Percentiles rank a stretch among this genome's conserved stretches.
phyloP scores from a whole-genome alignment of 2,888 invertebrate species.

The Lacanobia oleracea region DNA sequence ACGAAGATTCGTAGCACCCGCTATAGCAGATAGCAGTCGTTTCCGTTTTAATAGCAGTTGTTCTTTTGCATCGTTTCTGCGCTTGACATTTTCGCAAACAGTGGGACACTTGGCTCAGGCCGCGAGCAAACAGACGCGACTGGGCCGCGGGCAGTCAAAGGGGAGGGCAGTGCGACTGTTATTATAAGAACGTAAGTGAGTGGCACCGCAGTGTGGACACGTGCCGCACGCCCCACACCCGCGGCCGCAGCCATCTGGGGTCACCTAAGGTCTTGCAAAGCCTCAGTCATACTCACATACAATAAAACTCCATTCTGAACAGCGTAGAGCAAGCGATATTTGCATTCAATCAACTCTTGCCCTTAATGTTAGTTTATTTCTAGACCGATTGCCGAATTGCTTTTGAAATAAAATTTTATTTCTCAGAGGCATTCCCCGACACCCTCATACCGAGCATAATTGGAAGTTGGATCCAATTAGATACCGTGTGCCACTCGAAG shows the following conservation, averaged over 20 bases:
- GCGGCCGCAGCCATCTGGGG: background rate
- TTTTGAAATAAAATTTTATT: background rate
- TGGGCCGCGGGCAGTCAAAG: background rate
- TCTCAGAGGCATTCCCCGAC: background rate
- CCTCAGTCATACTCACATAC: background rate
- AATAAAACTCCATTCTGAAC: background rate
- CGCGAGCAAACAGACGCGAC: conserved; percentile 16
- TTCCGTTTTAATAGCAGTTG: background rate
- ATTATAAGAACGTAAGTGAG: conserved; percentile 33
- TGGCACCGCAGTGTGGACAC: background rate
- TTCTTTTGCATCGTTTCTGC: conserved; percentile 16
- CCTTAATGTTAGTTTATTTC: background rate
- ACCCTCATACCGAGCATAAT: background rate
- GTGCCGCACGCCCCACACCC: background rate
- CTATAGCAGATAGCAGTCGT: background rate
- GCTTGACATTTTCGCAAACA: background rate
- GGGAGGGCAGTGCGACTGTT: conserved; percentile 3
- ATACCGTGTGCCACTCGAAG: background rate
- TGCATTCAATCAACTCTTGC: background rate
- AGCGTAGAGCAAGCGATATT: background rate
- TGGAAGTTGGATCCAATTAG: background rate
- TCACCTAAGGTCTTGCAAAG: background rate
- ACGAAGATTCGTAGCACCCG: background rate
- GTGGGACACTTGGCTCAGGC: background rate
- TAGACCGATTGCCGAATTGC: background rate